Evolutionary conservation across 2,888 invertebrate genomes (phyloP).

Genomic region (Tanypteryx hageni): DNA sequence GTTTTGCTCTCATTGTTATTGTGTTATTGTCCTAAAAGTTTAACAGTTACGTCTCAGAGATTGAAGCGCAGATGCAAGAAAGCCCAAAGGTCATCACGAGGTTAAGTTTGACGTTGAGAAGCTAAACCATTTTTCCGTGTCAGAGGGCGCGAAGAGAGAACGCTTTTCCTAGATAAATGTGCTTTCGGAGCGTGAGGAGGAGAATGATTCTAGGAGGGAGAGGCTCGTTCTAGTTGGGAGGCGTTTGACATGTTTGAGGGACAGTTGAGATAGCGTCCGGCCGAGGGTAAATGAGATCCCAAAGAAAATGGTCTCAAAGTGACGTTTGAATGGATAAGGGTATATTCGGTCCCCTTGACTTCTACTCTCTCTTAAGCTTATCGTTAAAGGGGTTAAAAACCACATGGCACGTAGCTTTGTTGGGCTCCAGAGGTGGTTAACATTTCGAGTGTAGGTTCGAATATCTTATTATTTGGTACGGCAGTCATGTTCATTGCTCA

Average conservation of each 20-base stretch:
- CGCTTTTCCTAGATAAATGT: background rate
- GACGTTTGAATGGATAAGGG: conserved; percentile 19
- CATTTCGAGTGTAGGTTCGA: too few species aligned
- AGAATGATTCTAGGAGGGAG: background rate
- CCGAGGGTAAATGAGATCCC: conserved; percentile 38
- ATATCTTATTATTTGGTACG: too few species aligned
- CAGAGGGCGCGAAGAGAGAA: too few species aligned
- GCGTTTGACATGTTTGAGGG: conserved; percentile 35
- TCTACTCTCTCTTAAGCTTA: background rate
- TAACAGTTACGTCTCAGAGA: too few species aligned
- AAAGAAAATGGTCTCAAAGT: conserved; percentile 20
- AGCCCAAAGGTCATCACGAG: too few species aligned
- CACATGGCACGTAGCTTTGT: background rate
- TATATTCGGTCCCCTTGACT: background rate
- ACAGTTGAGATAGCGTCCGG: conserved; percentile 50
- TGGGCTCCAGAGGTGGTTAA: background rate
- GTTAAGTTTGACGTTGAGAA: too few species aligned
- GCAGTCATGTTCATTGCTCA: too few species aligned
- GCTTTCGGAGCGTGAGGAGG: background rate
- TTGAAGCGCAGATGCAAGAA: too few species aligned
- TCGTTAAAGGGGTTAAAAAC: background rate
- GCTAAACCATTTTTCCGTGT: too few species aligned
- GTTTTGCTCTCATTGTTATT: too few species aligned
- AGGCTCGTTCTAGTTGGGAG: background rate
- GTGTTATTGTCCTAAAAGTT: too few species aligned